These are phyloP conservation scores for Danaus chrysippus DNA, from an alignment of 2,888 invertebrate species.

Conservation along the genomic window DNA sequence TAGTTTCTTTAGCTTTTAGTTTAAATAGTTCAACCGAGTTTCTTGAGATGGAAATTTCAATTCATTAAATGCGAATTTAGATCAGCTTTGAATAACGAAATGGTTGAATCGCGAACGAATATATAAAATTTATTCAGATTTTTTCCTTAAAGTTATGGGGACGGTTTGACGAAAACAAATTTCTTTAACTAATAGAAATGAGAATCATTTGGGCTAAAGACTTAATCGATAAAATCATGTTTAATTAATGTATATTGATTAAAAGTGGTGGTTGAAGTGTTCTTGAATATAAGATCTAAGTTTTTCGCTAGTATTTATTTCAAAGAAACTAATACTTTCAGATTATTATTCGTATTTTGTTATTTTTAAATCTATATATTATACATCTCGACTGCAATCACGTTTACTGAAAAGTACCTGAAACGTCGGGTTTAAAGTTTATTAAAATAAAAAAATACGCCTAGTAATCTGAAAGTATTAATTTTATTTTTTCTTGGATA, in stretches of 20 bases:
- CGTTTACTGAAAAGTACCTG: too few relatives aligned
- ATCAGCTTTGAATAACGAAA: slow-evolving; percentile 28
- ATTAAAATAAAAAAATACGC: too few relatives aligned
- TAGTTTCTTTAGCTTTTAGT: slow-evolving; percentile 22
- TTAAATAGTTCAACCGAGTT: slow-evolving; percentile 28
- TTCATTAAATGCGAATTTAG: slow-evolving; percentile 30
- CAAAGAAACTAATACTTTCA: neutral
- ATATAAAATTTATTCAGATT: slow-evolving; percentile 10
- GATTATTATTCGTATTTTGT: neutral
- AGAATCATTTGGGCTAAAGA: neutral
- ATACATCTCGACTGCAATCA: neutral
- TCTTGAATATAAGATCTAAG: too few relatives aligned
- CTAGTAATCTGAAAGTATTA: too few relatives aligned
- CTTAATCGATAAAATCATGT: neutral
- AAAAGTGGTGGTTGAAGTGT: too few relatives aligned
- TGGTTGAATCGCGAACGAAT: slow-evolving; percentile 11
- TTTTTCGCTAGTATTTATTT: neutral
- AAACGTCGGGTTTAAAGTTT: too few relatives aligned
- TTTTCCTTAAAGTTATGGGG: neutral
- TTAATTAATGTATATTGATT: slow-evolving; percentile 6
- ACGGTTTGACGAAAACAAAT: neutral
- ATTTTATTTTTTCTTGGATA: neutral
- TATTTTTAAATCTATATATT: neutral
- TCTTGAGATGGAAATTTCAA: slow-evolving; percentile 29
- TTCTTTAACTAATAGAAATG: neutral